phyloP scores from a whole-genome alignment of 2,888 invertebrate species.

The Melieria omissa region DNA sequence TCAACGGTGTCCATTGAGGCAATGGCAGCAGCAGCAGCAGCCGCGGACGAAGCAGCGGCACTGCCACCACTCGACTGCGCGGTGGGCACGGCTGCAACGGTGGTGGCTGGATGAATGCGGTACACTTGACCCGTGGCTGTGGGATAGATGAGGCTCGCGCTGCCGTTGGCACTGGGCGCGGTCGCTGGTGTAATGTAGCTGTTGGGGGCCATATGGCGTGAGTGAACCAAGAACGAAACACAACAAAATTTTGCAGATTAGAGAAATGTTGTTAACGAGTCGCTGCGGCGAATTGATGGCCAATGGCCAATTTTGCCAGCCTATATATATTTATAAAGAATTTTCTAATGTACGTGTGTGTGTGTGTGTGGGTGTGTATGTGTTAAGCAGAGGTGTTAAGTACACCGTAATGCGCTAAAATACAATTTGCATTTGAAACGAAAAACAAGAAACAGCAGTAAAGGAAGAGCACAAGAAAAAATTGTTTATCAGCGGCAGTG shows the following conservation, averaged over 20 bases:
- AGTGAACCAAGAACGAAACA: not conserved
- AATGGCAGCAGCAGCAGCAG: conserved; percentile 22
- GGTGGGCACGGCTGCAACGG: conserved; percentile 30
- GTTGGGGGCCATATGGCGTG: conserved; percentile 29
- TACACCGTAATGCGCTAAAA: conserved; percentile 29
- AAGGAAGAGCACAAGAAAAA: too few relatives aligned
- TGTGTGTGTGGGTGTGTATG: not conserved
- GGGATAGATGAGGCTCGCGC: conserved; percentile 60
- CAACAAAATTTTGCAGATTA: not conserved
- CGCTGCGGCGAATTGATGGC: too few relatives aligned
- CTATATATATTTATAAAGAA: too few relatives aligned
- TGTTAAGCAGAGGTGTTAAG: conserved; percentile 10
- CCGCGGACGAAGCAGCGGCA: conserved; percentile 41
- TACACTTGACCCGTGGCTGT: conserved; percentile 58
- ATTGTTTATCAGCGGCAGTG: too few relatives aligned
- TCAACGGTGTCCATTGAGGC: conserved; percentile 24
- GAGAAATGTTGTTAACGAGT: too few relatives aligned
- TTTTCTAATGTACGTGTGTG: too few relatives aligned
- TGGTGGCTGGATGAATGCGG: conserved; percentile 53
- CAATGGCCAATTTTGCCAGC: too few relatives aligned
- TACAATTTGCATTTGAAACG: not conserved
- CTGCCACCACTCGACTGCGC: conserved; percentile 42
- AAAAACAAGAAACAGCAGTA: not conserved
- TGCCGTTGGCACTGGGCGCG: conserved; percentile 54
- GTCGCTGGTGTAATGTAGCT: conserved; percentile 65